Evolutionary conservation across 2,113 vertebrate genomes (phyloP).

Genomic region (Mobula hypostoma): DNA sequence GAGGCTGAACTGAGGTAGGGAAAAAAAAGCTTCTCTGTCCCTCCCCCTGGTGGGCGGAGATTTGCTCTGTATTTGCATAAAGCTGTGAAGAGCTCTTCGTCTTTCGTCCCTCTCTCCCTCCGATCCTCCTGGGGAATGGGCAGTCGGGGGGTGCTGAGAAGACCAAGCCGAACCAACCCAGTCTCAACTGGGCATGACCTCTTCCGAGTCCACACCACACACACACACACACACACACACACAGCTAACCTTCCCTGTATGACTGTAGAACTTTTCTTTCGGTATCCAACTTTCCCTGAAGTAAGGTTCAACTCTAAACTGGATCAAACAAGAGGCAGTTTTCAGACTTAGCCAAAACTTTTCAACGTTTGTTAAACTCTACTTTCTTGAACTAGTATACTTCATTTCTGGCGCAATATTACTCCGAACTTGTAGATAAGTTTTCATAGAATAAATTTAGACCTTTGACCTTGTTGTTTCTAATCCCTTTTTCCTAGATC

Average conservation of each 20-base stretch:
- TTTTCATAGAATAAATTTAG: not conserved
- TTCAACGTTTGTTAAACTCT: not conserved
- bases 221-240: not conserved
- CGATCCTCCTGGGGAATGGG: not conserved
- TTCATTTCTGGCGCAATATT: not conserved
- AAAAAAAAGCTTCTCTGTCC: not conserved
- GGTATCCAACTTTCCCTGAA: too few species aligned
- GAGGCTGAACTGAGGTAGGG: not conserved
- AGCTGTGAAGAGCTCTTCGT: not conserved
- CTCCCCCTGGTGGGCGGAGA: not conserved
- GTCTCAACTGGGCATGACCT: not conserved
- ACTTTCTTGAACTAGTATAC: not conserved
- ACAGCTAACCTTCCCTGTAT: not conserved
- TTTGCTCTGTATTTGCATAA: not conserved
- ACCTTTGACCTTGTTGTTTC: not conserved
- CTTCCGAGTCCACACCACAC: not conserved
- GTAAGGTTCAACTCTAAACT: not conserved
- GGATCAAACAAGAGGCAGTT: too few species aligned
- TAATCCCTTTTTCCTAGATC: too few species aligned
- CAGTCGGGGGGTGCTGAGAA: not conserved
- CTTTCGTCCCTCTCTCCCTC: not conserved
- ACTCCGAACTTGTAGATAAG: not conserved
- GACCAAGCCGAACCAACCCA: not conserved
- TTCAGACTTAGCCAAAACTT: not conserved
- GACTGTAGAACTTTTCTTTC: too few species aligned